A percentile compares a stretch with the other conserved stretches of the same genome.
Conservation (phyloP, 1,140 invertebrate genomes). For the Atopsyche davidsoni region DNA sequence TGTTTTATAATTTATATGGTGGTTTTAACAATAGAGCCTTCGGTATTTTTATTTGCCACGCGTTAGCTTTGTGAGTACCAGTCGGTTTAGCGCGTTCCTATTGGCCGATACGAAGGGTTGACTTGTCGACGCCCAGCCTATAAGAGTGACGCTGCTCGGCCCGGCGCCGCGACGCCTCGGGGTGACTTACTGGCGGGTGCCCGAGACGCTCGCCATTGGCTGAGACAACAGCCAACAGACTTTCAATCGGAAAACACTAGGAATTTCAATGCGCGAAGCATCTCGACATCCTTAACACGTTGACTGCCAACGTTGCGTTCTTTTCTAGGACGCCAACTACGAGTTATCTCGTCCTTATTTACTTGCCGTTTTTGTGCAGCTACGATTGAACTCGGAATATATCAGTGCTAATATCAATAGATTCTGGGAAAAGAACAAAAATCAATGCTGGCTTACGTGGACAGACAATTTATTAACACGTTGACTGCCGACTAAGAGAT, state of each 20-base stretch:
- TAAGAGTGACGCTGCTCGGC: slow-evolving; percentile 11
- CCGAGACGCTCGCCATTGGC: background rate
- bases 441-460: too few species aligned
- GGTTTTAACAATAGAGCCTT: background rate
- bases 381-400: too few species aligned
- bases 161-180: slow-evolving; percentile 1
- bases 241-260: background rate
- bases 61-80: background rate
- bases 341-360: too few species aligned
- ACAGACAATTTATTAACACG: too few species aligned
- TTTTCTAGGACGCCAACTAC: too few species aligned
- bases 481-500: too few species aligned
- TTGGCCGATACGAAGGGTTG: slow-evolving; percentile 25
- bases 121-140: slow-evolving; percentile 25
- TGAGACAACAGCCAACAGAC: background rate
- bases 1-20: background rate
- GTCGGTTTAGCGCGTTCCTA: slow-evolving; percentile 1
- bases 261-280: slow-evolving; percentile 3
- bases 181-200: background rate
- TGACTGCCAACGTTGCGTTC: too few species aligned
- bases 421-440: too few species aligned
- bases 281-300: too few species aligned
- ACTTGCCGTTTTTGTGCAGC: too few species aligned
- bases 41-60: too few species aligned
- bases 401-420: too few species aligned